Conservation (phyloP, 1,140 invertebrate species). For the Euura lappo region DNA sequence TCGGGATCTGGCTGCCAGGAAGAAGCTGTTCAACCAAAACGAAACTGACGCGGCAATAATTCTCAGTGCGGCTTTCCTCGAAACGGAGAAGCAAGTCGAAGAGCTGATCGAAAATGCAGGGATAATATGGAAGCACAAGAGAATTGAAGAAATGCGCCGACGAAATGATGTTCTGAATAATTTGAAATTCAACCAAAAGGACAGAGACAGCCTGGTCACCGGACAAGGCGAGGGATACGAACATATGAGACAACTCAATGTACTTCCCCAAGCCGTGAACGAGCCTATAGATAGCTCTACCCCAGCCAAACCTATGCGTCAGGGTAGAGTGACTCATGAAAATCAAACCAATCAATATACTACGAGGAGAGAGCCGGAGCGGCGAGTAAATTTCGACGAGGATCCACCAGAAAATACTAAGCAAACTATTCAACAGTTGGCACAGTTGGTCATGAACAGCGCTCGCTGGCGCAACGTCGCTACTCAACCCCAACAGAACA, state of each 20-base stretch:
- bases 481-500: constrained; percentile 18
- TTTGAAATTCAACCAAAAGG: background rate
- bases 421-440: constrained; percentile 53
- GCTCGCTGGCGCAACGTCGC: constrained; percentile 47
- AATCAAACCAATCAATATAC: background rate
- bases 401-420: constrained; percentile 14
- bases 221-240: constrained; percentile 51
- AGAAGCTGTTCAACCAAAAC: constrained; percentile 39
- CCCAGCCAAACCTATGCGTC: constrained; percentile 40
- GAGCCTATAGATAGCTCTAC: constrained; percentile 50
- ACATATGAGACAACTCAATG: constrained; percentile 37
- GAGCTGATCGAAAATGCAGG: constrained; percentile 36
- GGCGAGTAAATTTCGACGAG: constrained; percentile 12
- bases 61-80: constrained; percentile 47
- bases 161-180: background rate
- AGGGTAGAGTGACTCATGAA: background rate
- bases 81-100: constrained; percentile 42
- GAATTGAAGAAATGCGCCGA: background rate
- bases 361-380: background rate
- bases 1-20: constrained; percentile 35
- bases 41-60: constrained; percentile 48
- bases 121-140: constrained; percentile 15
- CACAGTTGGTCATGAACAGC: constrained; percentile 54
- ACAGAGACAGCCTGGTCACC: constrained; percentile 36
- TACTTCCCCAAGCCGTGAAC: constrained; percentile 20